phyloP scores from a whole-genome alignment of 2,113 vertebrate genomes.

The Polypterus bichir region DNA sequence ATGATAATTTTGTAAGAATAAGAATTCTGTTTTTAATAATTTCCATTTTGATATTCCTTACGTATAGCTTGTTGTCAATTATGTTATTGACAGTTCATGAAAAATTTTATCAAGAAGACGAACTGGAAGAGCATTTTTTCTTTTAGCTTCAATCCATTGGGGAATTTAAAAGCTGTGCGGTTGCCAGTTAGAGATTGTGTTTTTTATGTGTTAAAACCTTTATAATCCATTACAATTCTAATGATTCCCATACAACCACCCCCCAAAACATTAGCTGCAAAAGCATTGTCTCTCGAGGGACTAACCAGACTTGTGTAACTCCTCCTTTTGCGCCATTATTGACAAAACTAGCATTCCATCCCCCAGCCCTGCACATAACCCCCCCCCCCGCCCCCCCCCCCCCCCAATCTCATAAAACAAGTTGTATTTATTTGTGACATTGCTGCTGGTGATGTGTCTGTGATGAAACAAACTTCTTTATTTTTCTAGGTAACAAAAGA shows the following conservation, averaged over 20 bases:
- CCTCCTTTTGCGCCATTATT: constrained; percentile 18
- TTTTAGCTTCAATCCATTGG: no score
- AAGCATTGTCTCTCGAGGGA: constrained; percentile 12
- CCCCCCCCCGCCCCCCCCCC: constrained; percentile 8
- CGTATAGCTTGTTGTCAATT: no score
- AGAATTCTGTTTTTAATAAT: no score
- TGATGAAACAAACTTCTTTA: no score
- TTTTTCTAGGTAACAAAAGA: no score
- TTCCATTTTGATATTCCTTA: no score
- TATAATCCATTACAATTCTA: constrained; percentile 19
- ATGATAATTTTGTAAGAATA: no score
- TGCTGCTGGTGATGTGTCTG: not conserved
- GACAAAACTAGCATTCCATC: constrained; percentile 4
- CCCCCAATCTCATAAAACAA: not conserved
- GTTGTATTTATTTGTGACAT: constrained; percentile 4
- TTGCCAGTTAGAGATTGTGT: no score
- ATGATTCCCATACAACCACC: constrained; percentile 6
- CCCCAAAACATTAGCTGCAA: constrained; percentile 5
- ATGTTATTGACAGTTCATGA: no score
- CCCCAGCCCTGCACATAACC: not conserved
- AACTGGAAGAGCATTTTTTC: no score
- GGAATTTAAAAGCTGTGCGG: no score
- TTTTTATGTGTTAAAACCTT: not conserved
- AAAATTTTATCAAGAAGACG: no score
- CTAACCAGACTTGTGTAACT: constrained; percentile 14